Percentiles rank a stretch among this genome's conserved stretches.
phyloP scores from a whole-genome alignment of 2,888 invertebrate genomes.

The Globia sparganii region DNA sequence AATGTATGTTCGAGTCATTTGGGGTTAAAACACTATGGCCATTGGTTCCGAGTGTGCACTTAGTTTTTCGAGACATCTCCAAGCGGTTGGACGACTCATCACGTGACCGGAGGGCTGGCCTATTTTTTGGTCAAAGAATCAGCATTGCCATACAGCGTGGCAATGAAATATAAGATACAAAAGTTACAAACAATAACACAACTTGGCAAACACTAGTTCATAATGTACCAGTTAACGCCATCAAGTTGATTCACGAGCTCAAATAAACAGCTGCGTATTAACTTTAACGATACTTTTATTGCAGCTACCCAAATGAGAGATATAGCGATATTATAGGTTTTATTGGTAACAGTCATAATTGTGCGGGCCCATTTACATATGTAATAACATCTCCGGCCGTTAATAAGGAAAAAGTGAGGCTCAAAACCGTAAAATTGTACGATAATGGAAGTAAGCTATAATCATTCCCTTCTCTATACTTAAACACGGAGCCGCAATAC shows the following conservation, averaged over 20 bases:
- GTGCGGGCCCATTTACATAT: conserved; percentile 47
- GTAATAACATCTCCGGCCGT: conserved; percentile 56
- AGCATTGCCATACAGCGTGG: no score
- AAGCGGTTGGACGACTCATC: no score
- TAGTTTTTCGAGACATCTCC: no score
- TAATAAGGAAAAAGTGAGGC: conserved; percentile 65
- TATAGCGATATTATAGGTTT: conserved; percentile 46
- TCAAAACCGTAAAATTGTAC: conserved; percentile 65
- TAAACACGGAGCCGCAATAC: conserved; percentile 37
- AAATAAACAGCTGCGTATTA: conserved; percentile 31
- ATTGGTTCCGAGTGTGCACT: no score
- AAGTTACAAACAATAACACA: conserved; percentile 21
- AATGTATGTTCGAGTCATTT: no score
- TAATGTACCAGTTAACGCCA: conserved; percentile 22
- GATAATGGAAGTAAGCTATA: conserved; percentile 58
- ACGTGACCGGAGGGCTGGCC: no score
- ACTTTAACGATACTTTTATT: conserved; percentile 58
- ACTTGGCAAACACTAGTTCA: conserved; percentile 29
- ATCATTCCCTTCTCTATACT: conserved; percentile 57
- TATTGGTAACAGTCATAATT: conserved; percentile 58
- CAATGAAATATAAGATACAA: no score
- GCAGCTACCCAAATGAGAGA: conserved; percentile 40
- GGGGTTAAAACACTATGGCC: no score
- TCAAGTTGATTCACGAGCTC: conserved; percentile 27
- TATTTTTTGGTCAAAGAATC: no score